Evolutionary conservation across 2,797 vertebrate species (phyloP).

Genomic region (Spheniscus humboldti): DNA sequence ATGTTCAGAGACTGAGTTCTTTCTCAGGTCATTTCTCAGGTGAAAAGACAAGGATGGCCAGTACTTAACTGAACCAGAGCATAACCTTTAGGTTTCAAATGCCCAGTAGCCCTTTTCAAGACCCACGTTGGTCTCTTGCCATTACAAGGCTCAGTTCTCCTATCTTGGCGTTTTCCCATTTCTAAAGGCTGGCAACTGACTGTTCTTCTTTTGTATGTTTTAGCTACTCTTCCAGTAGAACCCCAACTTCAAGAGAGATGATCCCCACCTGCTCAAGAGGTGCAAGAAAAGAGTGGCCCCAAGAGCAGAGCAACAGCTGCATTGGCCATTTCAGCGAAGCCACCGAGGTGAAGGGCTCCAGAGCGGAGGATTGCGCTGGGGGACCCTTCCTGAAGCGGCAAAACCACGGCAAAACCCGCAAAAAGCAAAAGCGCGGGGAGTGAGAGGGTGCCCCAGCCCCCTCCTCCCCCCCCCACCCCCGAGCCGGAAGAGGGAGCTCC

Average conservation of each 20-base stretch:
- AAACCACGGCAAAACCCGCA: too few species aligned
- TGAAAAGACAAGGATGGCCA: not conserved
- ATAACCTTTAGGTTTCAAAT: not conserved
- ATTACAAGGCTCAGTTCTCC: not conserved
- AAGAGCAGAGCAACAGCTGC: not conserved
- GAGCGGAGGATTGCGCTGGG: too few species aligned
- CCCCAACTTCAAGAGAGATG: not conserved
- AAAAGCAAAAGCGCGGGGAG: too few species aligned
- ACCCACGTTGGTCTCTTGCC: rapidly evolving
- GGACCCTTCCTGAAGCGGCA: too few species aligned
- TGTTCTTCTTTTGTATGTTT: not conserved
- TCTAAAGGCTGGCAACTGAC: not conserved
- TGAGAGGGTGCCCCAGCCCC: too few species aligned
- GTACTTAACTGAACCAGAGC: not conserved
- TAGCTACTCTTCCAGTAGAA: not conserved
- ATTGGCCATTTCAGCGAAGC: too few species aligned
- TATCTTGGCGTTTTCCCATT: rapidly evolving
- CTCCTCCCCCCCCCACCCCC: too few species aligned
- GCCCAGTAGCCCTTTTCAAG: not conserved
- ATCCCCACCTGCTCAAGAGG: not conserved
- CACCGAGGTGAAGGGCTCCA: too few species aligned
- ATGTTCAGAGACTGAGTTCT: not conserved
- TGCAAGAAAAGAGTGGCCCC: not conserved
- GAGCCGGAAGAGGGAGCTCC: too few species aligned
- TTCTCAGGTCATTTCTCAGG: not conserved